Percentiles rank a stretch among this genome's conserved stretches.
phyloP scores from a whole-genome alignment of 2,797 vertebrate genomes.

The Craterocephalus amniculus region DNA sequence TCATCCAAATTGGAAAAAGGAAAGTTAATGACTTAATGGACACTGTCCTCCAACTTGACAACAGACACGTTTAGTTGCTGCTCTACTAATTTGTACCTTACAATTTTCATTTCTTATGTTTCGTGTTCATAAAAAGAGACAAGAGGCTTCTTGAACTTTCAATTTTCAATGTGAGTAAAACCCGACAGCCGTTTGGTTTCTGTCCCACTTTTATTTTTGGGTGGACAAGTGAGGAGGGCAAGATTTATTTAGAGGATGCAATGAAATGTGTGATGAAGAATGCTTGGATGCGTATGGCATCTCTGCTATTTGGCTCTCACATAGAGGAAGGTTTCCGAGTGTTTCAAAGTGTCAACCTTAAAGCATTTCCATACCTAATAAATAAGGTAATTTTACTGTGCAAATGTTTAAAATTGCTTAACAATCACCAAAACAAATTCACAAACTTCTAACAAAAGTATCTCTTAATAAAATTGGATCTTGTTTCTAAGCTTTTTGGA shows the following conservation, averaged over 20 bases:
- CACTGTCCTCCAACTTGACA: constrained; percentile 4
- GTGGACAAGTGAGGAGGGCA: constrained; percentile 67
- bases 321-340: constrained; percentile 68
- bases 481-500: no score
- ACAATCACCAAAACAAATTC: no score
- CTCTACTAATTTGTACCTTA: neutral
- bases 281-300: constrained; percentile 77
- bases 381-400: constrained; percentile 46
- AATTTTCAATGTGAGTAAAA: constrained; percentile 58
- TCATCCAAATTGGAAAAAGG: constrained; percentile 51
- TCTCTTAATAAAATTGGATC: no score
- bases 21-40: constrained; percentile 40
- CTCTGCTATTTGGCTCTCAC: constrained; percentile 73
- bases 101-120: neutral
- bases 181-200: constrained; percentile 42
- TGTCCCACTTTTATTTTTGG: constrained; percentile 69
- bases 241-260: constrained; percentile 83
- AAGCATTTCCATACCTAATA: constrained; percentile 57
- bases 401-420: constrained; percentile 29
- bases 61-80: constrained; percentile 5
- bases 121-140: constrained; percentile 1
- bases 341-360: constrained; percentile 52
- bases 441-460: no score
- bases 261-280: constrained; percentile 81
- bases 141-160: neutral